A percentile compares a stretch with the other conserved stretches of the same genome.
phyloP scores from a whole-genome alignment of 2,888 invertebrate species.

The Frankliniella intonsa region DNA sequence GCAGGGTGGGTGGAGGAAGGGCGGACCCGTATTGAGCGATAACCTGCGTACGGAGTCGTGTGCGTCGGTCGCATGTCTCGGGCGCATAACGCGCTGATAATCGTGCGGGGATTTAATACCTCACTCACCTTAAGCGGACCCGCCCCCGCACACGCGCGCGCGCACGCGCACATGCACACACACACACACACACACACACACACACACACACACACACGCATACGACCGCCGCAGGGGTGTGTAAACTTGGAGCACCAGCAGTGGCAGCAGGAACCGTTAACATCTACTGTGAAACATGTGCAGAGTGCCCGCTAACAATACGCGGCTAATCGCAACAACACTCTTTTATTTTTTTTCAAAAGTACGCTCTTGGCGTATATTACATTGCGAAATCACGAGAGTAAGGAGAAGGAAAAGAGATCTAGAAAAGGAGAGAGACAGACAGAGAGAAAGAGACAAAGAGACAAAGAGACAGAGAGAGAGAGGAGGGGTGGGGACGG shows the following conservation, averaged over 20 bases:
- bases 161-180: background rate
- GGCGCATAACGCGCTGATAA: background rate
- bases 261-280: background rate
- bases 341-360: no score
- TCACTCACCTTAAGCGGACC: conserved; percentile 10
- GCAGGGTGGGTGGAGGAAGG: background rate
- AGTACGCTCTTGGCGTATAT: no score
- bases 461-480: no score
- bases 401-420: no score
- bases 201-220: background rate
- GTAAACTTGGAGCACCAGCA: background rate
- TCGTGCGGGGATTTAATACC: conserved; percentile 2
- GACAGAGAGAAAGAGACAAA: no score
- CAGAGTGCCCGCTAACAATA: no score
- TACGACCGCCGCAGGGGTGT: background rate
- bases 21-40: background rate
- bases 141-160: background rate
- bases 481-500: no score
- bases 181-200: background rate
- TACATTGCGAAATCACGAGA: no score
- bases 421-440: no score
- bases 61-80: background rate
- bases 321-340: no score
- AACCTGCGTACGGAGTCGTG: no score
- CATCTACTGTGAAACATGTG: no score